Percentiles rank a stretch among this genome's conserved stretches.
Conservation (phyloP, 2,113 vertebrate genomes). For the Barbus barbus region DNA sequence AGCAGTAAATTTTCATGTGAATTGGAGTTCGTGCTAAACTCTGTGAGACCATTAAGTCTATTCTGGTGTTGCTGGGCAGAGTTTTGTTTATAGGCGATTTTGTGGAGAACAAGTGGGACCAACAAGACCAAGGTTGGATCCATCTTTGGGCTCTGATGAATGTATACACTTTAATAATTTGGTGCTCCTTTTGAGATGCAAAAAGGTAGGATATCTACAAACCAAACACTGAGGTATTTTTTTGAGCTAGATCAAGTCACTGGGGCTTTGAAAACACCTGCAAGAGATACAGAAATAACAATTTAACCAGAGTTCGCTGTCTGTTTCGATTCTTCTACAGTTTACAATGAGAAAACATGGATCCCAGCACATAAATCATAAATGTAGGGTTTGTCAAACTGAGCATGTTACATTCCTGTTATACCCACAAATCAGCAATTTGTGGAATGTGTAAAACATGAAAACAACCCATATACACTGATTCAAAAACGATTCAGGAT, state of each 20-base stretch:
- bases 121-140: not conserved
- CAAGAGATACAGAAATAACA: not conserved
- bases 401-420: not conserved
- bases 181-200: no score
- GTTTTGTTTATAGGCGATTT: not conserved
- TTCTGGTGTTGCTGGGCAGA: constrained; percentile 24
- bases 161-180: not conserved
- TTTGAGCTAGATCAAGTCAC: not conserved
- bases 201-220: not conserved
- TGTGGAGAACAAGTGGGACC: not conserved
- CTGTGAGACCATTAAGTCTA: constrained; percentile 19
- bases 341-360: not conserved
- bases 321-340: not conserved
- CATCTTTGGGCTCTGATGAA: not conserved
- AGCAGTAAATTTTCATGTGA: constrained; percentile 37
- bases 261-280: constrained; percentile 1
- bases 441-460: constrained; percentile 1
- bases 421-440: not conserved
- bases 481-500: not conserved
- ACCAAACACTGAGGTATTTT: not conserved
- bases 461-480: not conserved
- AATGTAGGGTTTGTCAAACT: not conserved
- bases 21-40: constrained; percentile 42
- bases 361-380: constrained; percentile 6
- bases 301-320: not conserved